phyloP scores from a whole-genome alignment of 1,140 invertebrate species.

The Mamestra configurata region DNA sequence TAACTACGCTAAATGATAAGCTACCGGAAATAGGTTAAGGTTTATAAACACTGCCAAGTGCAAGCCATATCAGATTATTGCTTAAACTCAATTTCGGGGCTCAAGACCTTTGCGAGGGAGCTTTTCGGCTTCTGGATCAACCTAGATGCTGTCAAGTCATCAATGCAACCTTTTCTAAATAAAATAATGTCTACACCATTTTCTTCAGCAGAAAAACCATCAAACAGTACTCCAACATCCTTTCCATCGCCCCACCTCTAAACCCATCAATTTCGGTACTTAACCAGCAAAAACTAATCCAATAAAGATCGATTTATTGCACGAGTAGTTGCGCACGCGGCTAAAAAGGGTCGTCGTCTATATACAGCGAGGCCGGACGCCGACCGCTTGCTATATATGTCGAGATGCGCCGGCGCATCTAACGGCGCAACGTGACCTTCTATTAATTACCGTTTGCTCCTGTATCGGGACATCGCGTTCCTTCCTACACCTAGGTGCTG shows the following conservation, averaged over 20 bases:
- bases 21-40: not conserved
- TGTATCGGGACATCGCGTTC: conserved; percentile 53
- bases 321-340: not conserved
- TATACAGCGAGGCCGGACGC: conserved; percentile 70
- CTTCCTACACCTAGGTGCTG: conserved; percentile 45
- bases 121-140: too few species aligned
- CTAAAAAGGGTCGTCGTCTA: conserved; percentile 61
- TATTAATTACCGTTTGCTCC: conserved; percentile 83
- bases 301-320: conserved; percentile 46
- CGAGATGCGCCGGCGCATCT: conserved; percentile 76
- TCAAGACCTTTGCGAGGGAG: too few species aligned
- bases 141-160: too few species aligned
- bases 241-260: not conserved
- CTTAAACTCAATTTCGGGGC: too few species aligned
- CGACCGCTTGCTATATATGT: conserved; percentile 69
- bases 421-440: conserved; percentile 79
- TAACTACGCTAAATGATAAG: not conserved
- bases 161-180: not conserved
- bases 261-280: conserved; percentile 34
- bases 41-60: too few species aligned
- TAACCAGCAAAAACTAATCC: conserved; percentile 43
- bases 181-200: not conserved
- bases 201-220: not conserved
- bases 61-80: too few species aligned
- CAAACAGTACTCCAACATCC: conserved; percentile 6